These are phyloP conservation scores for Orthosia incerta DNA, from an alignment of 2,888 invertebrate species.

Conservation along the genomic window DNA sequence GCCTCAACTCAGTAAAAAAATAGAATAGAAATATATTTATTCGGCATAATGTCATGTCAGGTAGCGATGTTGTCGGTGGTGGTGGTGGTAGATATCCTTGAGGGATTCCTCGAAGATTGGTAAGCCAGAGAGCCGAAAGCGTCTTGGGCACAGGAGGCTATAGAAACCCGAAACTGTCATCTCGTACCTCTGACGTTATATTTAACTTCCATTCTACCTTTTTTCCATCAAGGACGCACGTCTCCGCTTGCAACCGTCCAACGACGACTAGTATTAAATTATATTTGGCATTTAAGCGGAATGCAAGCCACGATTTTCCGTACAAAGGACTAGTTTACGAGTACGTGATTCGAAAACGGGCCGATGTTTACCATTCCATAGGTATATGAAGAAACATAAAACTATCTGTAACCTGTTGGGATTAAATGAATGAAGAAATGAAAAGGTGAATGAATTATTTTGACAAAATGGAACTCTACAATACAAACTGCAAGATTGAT, in stretches of 20 bases:
- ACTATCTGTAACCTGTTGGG: not conserved
- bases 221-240: conserved; percentile 39
- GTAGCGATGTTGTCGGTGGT: too few species aligned
- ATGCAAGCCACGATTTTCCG: conserved; percentile 50
- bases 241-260: conserved; percentile 21
- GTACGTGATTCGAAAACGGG: conserved; percentile 31
- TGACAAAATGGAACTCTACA: not conserved
- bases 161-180: not conserved
- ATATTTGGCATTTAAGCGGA: conserved; percentile 64
- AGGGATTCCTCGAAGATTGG: not conserved
- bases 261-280: conserved; percentile 42
- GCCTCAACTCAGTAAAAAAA: too few species aligned
- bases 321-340: conserved; percentile 29
- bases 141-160: not conserved
- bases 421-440: not conserved
- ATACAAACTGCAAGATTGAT: not conserved
- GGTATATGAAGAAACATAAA: not conserved
- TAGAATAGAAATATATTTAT: too few species aligned
- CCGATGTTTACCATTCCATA: conserved; percentile 16
- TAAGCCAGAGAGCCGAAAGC: not conserved
- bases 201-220: conserved; percentile 14
- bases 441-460: not conserved
- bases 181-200: not conserved
- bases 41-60: too few species aligned
- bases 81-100: not conserved